Evolutionary conservation across 2,888 invertebrate species (phyloP).

Genomic region (Mellilla xanthometata): DNA sequence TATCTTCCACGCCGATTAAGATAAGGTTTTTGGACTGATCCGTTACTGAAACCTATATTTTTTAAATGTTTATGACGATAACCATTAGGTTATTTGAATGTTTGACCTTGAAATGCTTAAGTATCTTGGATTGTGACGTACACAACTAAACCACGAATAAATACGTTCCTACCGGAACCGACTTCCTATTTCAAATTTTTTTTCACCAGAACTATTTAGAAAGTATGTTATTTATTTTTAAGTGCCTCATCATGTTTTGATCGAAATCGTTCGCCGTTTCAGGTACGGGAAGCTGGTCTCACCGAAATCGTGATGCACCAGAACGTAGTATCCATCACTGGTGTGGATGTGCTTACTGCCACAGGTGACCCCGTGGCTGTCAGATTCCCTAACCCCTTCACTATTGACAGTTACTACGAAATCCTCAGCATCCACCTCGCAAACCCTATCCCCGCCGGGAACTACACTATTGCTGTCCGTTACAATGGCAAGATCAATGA

Average conservation of each 20-base stretch:
- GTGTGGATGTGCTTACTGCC: slow-evolving; percentile 44
- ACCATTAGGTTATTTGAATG: no score
- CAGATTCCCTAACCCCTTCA: slow-evolving; percentile 44
- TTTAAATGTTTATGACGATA: no score
- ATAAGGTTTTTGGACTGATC: slow-evolving; percentile 1
- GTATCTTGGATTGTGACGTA: no score
- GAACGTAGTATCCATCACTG: slow-evolving; percentile 56
- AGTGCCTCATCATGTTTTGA: no score
- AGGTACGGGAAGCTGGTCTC: slow-evolving; percentile 54
- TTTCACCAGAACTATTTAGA: no score
- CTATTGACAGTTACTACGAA: slow-evolving; percentile 58
- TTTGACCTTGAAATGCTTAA: no score
- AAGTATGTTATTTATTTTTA: no score
- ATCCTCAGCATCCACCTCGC: slow-evolving; percentile 59
- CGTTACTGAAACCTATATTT: no score
- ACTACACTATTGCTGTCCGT: slow-evolving; percentile 53
- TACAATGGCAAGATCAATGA: slow-evolving; percentile 60
- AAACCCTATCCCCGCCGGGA: slow-evolving; percentile 44
- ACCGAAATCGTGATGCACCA: slow-evolving; percentile 68
- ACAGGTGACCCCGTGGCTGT: slow-evolving; percentile 44
- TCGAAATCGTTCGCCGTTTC: no score
- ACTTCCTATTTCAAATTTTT: no score
- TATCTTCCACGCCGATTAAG: slow-evolving; percentile 22
- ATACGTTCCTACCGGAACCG: no score
- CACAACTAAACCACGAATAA: no score